phyloP scores from a whole-genome alignment of 2,113 vertebrate species.

The Notothenia coriiceps region DNA sequence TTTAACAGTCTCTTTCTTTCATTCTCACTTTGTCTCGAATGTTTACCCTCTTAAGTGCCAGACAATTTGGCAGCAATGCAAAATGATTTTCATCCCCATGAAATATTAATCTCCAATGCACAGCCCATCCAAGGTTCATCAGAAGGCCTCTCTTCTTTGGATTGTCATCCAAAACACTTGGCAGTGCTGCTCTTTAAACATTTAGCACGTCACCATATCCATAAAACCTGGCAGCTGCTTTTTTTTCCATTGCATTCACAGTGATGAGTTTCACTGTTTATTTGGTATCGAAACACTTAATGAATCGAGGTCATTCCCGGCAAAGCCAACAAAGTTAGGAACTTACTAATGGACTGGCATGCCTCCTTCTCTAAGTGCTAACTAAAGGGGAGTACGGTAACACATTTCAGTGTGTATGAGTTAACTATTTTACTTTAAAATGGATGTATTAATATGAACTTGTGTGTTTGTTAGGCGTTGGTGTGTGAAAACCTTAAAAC shows the following conservation, averaged over 20 bases:
- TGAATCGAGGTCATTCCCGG: background rate
- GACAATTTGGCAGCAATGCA: constrained; percentile 32
- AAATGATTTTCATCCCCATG: constrained; percentile 29
- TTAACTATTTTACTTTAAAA: background rate
- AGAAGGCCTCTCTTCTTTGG: background rate
- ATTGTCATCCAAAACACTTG: constrained; percentile 11
- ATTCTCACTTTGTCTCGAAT: background rate
- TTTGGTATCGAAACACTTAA: background rate
- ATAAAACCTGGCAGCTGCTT: background rate
- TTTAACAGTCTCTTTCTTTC: constrained; percentile 1
- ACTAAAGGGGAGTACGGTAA: background rate
- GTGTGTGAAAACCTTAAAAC: background rate
- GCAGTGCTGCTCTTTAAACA: background rate
- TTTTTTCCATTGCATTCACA: constrained; percentile 1
- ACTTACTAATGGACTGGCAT: constrained; percentile 9
- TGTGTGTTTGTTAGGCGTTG: background rate
- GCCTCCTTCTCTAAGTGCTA: constrained; percentile 5
- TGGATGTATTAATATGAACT: background rate
- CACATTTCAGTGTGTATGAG: background rate
- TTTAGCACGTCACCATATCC: constrained; percentile 5
- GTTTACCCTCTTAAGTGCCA: constrained; percentile 4
- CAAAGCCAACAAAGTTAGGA: background rate
- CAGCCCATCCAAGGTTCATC: background rate
- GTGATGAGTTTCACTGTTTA: background rate
- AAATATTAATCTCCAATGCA: constrained; percentile 53